Base-by-base conservation (phyloP, 2,113 vertebrate genomes). In the Herpailurus yagouaroundi region DNA sequence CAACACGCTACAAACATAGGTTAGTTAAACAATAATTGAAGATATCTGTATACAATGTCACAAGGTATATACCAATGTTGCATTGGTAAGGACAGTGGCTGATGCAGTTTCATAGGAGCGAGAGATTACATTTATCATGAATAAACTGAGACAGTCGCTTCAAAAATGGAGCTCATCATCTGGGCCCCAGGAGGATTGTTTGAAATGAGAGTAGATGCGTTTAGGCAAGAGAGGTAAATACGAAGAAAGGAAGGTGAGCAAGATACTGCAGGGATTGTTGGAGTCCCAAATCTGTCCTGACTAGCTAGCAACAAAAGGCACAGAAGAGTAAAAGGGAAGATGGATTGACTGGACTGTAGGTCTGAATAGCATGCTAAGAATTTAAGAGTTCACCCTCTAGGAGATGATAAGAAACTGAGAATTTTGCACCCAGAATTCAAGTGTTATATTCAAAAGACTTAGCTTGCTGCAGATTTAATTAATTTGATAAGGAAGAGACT, bases 341-440 rank as follows among this genome's bases (percentile, higher is more conserved):
- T 4, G 63, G 25, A 64, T 88, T 33, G 3, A 2, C 16, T 41
- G 9, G 19, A 45, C 41, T 66, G n/a, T 57, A 25, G 36, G 7
- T 79, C 50, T 87, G 23, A 84, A 94, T 71, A 55, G 16, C 18
- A 38, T 77, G 68, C 29, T n/a, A 95, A 64, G 48, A 89, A 76
- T 80, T 81, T 60, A 48, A 31, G 21, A 52, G 23, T 91, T 88
- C 81, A 60, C 71, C 9, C 13, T 91, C 3, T 41, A 88, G 33
- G 16, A 89, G 90, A 88, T 52, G 4, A 93, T 94, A 71, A 79
- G 36, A 88, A 93, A n/a, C 50, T 4, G 48, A 84, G n/a, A 52
- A 14, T 94, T 96, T 90, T 83, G 63, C 41, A 92, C 52, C 18
- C 36, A 76, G 50, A 89, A 68, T 94, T 91, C 41, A 92, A 89